phyloP scores from a whole-genome alignment of 2,113 vertebrate genomes.

The zebrafish (Danio rerio) region GRCz12tu NC_133184.1:19992001-19992500 shows the following conservation, averaged over 20 bases:
- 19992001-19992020: constrained; percentile 28
- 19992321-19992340: constrained; percentile 30
- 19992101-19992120: constrained; percentile 32
- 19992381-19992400: constrained; percentile 88
- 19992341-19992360: constrained; percentile 79
- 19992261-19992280: neutral
- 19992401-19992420: constrained; percentile 88
- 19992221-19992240: constrained; percentile 7
- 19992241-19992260: constrained; percentile 24
- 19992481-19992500: constrained; percentile 90
- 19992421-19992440: constrained; percentile 84
- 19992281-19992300: constrained; percentile 41
- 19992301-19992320: constrained; percentile 18
- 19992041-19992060: constrained; percentile 50
- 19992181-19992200: constrained; percentile 10
- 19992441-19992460: constrained; percentile 87
- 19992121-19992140: constrained; percentile 22
- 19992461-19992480: constrained; percentile 86
- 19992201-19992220: constrained; percentile 16
- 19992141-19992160: neutral
- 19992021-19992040: constrained; percentile 34
- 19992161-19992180: constrained; percentile 18
- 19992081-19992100: neutral
- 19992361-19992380: constrained; percentile 88
- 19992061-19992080: constrained; percentile 23